Percentiles rank a stretch among this genome's conserved stretches.
phyloP scores from a whole-genome alignment of 1,140 invertebrate species.

The Drosophila erecta region DNA sequence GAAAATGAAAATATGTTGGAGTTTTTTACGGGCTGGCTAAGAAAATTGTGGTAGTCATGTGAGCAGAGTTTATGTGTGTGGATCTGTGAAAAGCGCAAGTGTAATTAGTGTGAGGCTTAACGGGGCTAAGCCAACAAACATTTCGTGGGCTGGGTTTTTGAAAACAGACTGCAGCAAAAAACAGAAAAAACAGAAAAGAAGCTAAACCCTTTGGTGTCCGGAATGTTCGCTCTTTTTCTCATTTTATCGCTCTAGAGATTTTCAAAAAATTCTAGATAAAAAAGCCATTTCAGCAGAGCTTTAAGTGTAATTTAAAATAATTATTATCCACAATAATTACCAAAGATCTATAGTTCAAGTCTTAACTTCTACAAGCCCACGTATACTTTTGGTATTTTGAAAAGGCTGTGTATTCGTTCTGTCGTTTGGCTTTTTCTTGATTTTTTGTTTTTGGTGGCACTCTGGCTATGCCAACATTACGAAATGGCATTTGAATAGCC shows the following conservation, averaged over 20 bases:
- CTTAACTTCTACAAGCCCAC: background rate
- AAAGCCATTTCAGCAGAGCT: too few relatives aligned
- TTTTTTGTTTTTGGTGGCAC: background rate
- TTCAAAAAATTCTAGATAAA: too few relatives aligned
- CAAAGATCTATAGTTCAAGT: too few relatives aligned
- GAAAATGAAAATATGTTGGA: conserved; percentile 79
- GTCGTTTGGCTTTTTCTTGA: background rate
- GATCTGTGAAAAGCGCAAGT: conserved; percentile 80
- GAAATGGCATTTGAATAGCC: conserved; percentile 8
- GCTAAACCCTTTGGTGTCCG: conserved; percentile 39
- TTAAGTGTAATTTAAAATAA: too few relatives aligned
- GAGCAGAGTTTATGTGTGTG: conserved; percentile 29
- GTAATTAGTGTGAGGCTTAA: conserved; percentile 79
- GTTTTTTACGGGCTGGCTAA: conserved; percentile 59
- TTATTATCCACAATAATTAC: too few relatives aligned
- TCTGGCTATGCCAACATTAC: background rate
- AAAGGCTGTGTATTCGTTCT: background rate
- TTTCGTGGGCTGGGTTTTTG: conserved; percentile 43
- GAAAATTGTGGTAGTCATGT: conserved; percentile 57
- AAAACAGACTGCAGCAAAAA: conserved; percentile 5
- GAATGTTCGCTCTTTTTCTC: conserved; percentile 6
- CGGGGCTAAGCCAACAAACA: conserved; percentile 71
- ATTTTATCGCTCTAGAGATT: conserved; percentile 1
- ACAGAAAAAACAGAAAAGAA: conserved; percentile 8
- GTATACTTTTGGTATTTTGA: background rate